A percentile compares a stretch with the other conserved stretches of the same genome.
Conservation (phyloP, 1,140 invertebrate species). For the Globodera rostochiensis region DNA sequence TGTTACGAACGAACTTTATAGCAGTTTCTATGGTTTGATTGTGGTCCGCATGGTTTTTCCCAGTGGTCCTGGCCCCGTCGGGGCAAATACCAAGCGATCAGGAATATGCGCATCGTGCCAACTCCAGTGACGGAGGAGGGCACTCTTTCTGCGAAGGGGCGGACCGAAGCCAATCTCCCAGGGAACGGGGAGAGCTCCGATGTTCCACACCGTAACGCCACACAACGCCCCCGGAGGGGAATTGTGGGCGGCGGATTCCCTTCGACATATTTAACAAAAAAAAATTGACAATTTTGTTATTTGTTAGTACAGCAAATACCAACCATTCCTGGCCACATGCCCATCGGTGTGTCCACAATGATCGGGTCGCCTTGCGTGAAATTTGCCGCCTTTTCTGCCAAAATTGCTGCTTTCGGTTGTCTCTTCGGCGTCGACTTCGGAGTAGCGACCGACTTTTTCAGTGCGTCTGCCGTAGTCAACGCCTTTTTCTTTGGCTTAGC, state of each 20-base stretch:
- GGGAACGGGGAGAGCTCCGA: neutral
- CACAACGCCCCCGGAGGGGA: neutral
- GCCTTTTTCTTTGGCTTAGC: conserved; percentile 10
- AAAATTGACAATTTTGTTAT: neutral
- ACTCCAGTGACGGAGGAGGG: neutral
- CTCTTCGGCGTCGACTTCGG: conserved; percentile 14
- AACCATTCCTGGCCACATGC: conserved; percentile 32
- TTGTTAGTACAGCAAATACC: neutral
- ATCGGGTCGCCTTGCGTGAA: conserved; percentile 18
- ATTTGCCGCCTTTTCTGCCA: neutral
- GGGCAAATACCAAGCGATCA: neutral
- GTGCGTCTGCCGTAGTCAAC: neutral
- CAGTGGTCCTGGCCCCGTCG: neutral
- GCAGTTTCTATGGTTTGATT: neutral
- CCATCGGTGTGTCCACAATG: conserved; percentile 22
- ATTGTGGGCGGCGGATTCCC: neutral
- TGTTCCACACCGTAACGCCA: neutral
- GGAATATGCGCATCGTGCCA: neutral
- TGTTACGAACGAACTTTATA: no score
- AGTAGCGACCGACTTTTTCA: neutral
- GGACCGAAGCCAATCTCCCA: neutral
- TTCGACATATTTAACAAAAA: neutral
- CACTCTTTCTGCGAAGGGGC: neutral
- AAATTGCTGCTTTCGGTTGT: neutral
- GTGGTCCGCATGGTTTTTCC: neutral